Conservation (phyloP, 2,888 invertebrate species). For the Carcina quercana region DNA sequence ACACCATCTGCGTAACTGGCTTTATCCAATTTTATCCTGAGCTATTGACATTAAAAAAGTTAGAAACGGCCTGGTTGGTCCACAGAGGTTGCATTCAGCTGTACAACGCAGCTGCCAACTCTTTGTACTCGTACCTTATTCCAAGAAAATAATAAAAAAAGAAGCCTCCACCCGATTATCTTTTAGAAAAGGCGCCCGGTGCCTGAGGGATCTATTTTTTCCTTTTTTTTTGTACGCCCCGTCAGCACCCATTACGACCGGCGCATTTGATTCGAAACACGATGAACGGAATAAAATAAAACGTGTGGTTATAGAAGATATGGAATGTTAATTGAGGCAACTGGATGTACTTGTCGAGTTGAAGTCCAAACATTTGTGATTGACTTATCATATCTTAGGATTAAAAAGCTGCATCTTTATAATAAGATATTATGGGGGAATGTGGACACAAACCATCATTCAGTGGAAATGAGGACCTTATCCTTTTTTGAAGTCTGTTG, state of each 20-base stretch:
- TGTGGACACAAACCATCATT: too few relatives aligned
- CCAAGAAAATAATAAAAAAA: constrained; percentile 48
- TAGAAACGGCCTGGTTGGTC: constrained; percentile 23
- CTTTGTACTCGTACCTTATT: constrained; percentile 57
- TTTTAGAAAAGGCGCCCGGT: constrained; percentile 56
- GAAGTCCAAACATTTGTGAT: too few relatives aligned
- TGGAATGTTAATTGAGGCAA: constrained; percentile 15
- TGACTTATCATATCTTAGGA: too few relatives aligned
- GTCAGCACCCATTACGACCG: constrained; percentile 50
- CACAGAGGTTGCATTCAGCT: constrained; percentile 47
- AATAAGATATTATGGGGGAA: too few relatives aligned
- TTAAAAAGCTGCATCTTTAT: too few relatives aligned
- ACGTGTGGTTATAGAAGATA: constrained; percentile 8
- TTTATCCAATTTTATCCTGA: too few relatives aligned
- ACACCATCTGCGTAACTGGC: too few relatives aligned
- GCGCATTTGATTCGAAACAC: constrained; percentile 42
- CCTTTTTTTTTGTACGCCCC: constrained; percentile 37
- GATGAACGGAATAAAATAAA: constrained; percentile 1
- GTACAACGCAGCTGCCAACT: constrained; percentile 56
- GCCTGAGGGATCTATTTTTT: constrained; percentile 43
- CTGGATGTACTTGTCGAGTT: too few relatives aligned
- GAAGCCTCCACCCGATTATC: constrained; percentile 49
- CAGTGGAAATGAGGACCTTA: too few relatives aligned
- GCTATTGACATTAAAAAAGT: constrained; percentile 35
- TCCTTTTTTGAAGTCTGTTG: too few relatives aligned